Conservation (phyloP, 1,140 invertebrate species). For the Araneus ventricosus region DNA sequence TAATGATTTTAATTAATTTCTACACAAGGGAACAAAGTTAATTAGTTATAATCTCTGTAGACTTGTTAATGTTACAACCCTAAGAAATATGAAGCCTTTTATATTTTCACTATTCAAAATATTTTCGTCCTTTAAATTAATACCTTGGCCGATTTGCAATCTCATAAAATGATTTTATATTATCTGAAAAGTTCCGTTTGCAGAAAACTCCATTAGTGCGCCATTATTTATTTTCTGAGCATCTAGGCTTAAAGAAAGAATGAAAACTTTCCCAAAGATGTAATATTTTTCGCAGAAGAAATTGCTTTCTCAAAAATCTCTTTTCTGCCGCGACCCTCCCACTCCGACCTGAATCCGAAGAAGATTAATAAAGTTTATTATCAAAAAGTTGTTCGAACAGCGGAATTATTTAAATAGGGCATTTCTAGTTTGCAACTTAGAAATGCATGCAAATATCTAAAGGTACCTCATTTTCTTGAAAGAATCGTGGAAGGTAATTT, state of each 20-base stretch:
- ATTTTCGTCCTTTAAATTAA: not conserved
- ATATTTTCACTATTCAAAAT: not conserved
- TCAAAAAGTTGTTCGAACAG: not conserved
- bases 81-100: not conserved
- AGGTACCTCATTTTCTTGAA: no score
- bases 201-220: not conserved
- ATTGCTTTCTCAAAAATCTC: not conserved
- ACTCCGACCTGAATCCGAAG: not conserved
- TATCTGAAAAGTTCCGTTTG: not conserved
- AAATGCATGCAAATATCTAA: not conserved
- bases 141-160: not conserved
- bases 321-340: not conserved
- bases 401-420: not conserved
- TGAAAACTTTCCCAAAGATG: not conserved
- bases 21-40: not conserved
- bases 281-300: not conserved
- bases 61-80: no score
- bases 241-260: not conserved
- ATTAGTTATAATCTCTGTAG: not conserved
- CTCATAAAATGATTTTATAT: conserved; percentile 9
- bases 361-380: conserved; percentile 1
- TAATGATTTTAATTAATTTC: no score
- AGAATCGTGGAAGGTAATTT: no score
- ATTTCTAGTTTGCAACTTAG: not conserved
- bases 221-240: conserved; percentile 15